Conservation (phyloP, 1,140 invertebrate genomes). For the Hyles euphorbiae region DNA sequence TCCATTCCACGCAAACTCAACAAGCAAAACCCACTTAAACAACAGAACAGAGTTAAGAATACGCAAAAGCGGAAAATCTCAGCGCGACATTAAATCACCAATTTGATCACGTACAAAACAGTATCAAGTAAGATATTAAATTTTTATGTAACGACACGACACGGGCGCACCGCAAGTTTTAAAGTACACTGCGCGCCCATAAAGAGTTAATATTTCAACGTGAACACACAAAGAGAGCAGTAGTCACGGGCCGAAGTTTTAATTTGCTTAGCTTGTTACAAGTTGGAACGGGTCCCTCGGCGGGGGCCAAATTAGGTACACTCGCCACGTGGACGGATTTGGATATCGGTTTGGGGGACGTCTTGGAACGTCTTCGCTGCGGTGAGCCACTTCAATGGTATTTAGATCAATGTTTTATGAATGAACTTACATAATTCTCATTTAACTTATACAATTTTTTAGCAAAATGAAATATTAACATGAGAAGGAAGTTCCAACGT, state of each 20-base stretch:
- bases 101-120: conserved; percentile 32
- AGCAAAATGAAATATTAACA: no score
- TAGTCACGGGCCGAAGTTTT: conserved; percentile 67
- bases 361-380: no score
- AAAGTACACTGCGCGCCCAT: conserved; percentile 64
- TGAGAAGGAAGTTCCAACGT: no score
- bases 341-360: no score
- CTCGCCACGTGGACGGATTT: conserved; percentile 19
- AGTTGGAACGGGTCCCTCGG: conserved; percentile 68
- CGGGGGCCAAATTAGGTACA: conserved; percentile 69
- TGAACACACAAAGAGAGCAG: conserved; percentile 61
- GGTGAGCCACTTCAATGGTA: no score
- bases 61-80: conserved; percentile 11
- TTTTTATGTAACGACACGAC: conserved; percentile 59
- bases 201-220: conserved; percentile 73
- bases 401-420: no score
- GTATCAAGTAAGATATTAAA: conserved; percentile 53
- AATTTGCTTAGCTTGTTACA: conserved; percentile 74
- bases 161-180: conserved; percentile 49
- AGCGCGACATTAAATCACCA: conserved; percentile 19
- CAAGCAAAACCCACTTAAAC: no score
- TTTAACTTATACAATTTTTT: no score
- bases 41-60: no score
- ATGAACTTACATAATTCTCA: no score
- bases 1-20: no score